Base-by-base conservation (phyloP, 2,888 invertebrate species). In the Lepeophtheirus nordmannii region DNA sequence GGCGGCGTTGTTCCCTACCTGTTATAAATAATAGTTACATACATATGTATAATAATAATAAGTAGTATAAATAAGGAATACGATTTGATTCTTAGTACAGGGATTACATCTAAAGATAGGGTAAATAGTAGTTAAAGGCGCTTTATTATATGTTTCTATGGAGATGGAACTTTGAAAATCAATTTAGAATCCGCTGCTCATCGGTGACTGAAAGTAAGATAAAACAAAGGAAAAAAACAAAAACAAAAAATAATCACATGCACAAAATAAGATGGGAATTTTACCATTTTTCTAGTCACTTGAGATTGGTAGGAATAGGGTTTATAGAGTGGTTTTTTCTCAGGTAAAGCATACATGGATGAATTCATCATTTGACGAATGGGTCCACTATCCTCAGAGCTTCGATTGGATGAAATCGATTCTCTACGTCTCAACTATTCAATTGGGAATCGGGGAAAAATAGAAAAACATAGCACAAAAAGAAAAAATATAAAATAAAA, bases 161-260 rank as follows among this genome's bases (percentile, higher is more conserved):
- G n/a, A 11, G 9, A 11, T 22, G n/a, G 9, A 22, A 56, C 17
- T 23, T 20, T 11, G 9, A 59, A 7, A 10, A 30, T 12, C 11
- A 1, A 11, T 10, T 59, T 59, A 59, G 37, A 59, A 23, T 23
- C 60, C 60, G 2, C n/a, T 30, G 7, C 60, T 59, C 60, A 59
- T 59, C 17, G 60, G 60, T 17, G 60, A 59, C 60, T 59, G 60
- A 20, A 59, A 59, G 37, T 59, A 23, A 11, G 10, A 38, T 7
- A 17, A 10, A 59, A 59, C 10, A 59, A 20, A 59, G 10, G 37
- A 17, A 58, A 17, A 23, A 58, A 1, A 7, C 22, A 20, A 23
- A 59, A 57, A 10, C 14, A 10, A 57, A 22, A 11, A 11, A 57
- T 57, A 10, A 10, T 2, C 20, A 20, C 20, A 14, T 57, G 57